These are phyloP conservation scores for Sarcophilus harrisii DNA, from an alignment of 2,797 vertebrate species.

Conservation along the genomic window DNA sequence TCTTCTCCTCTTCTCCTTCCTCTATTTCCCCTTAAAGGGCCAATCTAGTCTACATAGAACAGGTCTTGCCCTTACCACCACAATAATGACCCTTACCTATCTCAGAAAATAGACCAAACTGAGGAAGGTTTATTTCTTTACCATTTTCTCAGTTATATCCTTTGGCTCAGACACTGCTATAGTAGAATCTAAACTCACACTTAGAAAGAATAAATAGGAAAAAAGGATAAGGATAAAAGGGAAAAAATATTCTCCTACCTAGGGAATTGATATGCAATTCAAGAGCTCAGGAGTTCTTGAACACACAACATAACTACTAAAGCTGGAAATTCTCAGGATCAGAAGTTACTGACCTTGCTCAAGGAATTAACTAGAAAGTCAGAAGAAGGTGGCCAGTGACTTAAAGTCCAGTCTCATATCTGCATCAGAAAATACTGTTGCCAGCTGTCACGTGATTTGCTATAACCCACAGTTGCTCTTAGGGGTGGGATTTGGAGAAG, in stretches of 20 bases:
- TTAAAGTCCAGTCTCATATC: neutral
- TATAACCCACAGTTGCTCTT: neutral
- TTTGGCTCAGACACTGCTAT: neutral
- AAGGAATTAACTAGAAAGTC: neutral
- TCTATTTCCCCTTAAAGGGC: neutral
- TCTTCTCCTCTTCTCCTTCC: neutral
- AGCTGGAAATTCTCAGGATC: neutral
- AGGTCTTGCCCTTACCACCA: neutral
- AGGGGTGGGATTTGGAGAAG: neutral
- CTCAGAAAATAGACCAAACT: neutral
- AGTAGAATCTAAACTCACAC: neutral
- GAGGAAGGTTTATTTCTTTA: neutral
- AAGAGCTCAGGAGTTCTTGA: neutral
- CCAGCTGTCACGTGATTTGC: neutral
- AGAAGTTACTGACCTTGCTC: neutral
- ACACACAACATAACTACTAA: neutral
- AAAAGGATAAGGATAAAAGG: neutral
- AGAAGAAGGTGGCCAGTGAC: neutral
- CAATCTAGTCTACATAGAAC: neutral
- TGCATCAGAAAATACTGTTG: neutral
- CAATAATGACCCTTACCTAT: neutral
- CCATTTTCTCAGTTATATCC: neutral
- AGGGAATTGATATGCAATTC: neutral
- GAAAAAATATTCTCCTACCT: neutral
- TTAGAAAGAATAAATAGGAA: neutral